phyloP scores from a whole-genome alignment of 2,797 vertebrate genomes.

The Rhinella marina region DNA sequence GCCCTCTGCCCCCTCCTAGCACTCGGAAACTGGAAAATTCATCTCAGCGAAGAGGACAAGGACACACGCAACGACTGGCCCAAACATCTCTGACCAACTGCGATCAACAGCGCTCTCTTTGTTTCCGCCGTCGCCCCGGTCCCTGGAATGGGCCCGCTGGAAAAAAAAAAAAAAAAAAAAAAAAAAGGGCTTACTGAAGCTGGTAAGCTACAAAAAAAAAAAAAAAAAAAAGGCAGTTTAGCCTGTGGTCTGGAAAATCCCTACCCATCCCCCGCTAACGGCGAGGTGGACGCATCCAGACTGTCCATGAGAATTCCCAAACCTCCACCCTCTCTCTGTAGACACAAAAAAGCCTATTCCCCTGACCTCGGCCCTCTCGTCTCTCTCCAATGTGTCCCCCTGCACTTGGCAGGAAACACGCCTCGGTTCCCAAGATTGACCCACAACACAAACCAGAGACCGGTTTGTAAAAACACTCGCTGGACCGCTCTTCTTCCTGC shows the following conservation, averaged over 20 bases:
- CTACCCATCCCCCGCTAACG: constrained; percentile 7
- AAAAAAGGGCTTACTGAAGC: constrained; percentile 38
- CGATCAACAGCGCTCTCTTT: constrained; percentile 56
- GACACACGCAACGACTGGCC: constrained; percentile 48
- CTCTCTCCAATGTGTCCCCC: constrained; percentile 24
- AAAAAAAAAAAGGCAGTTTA: constrained; percentile 44
- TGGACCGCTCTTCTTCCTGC: constrained; percentile 6
- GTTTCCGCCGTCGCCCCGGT: constrained; percentile 32
- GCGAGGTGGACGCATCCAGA: constrained; percentile 10
- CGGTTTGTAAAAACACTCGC: not conserved
- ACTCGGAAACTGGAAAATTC: constrained; percentile 56
- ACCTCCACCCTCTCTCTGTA: constrained; percentile 22
- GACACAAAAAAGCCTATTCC: constrained; percentile 48
- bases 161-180: no score
- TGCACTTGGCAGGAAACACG: constrained; percentile 45
- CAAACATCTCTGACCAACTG: constrained; percentile 42
- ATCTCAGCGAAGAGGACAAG: constrained; percentile 32
- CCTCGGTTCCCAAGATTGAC: constrained; percentile 48
- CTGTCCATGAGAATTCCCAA: constrained; percentile 43
- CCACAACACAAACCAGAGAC: constrained; percentile 31
- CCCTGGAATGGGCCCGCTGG: constrained; percentile 44
- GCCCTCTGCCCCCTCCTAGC: constrained; percentile 15
- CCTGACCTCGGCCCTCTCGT: constrained; percentile 39
- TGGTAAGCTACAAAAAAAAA: constrained; percentile 35
- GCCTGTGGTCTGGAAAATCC: constrained; percentile 42